Base-by-base conservation (phyloP, 1,140 invertebrate species). In the Tetramorium simillimum region DNA sequence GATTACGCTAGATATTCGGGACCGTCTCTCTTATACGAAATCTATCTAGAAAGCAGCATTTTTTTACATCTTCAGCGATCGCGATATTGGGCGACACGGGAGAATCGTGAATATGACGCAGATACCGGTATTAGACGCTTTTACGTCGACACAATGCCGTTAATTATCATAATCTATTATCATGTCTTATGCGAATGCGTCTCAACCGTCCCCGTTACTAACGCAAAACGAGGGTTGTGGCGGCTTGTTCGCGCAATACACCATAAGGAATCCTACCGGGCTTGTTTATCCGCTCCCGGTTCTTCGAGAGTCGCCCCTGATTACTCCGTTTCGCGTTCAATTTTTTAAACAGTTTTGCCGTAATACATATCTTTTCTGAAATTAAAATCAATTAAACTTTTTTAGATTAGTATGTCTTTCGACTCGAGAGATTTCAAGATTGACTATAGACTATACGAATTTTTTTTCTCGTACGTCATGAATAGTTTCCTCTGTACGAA, bases 101-200 rank as follows among this genome's bases (percentile, higher is more conserved):
- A 85, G 73, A 90, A 40, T 73, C 86, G 69, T 89, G 90, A 91
- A 91, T 88, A 88, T 89, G 77, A 91, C 78, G 81, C 86, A 78
- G 82, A 58, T 62, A 33, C 58, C 63, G 37, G 90, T 85, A 91
- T 92, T 91, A 91, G 91, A 85, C 88, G 88, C 90, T 90, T 94
- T 94, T 93, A 93, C 92, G 91, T 90, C 90, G 90, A 86, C 92
- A 92, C 92, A 94, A 94, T 93, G 90, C 92, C 91, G 90, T 94
- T 93, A 94, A 94, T 94, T 95, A 94, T 95, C 93, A 93, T 94
- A 94, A 94, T 94, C 93, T 93, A 94, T 94, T 94, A 94, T 94
- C 92, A 85, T 89, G 88, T 92, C 92, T 94, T 92, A 77, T 89
- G 81, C 77, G 88, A 86, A 86, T 89, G 89, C 88, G 87, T 58